A percentile compares a stretch with the other conserved stretches of the same genome.
These are phyloP conservation scores for Pachyramphus minor DNA, from an alignment of 2,113 vertebrate genomes.

Conservation along the genomic window DNA sequence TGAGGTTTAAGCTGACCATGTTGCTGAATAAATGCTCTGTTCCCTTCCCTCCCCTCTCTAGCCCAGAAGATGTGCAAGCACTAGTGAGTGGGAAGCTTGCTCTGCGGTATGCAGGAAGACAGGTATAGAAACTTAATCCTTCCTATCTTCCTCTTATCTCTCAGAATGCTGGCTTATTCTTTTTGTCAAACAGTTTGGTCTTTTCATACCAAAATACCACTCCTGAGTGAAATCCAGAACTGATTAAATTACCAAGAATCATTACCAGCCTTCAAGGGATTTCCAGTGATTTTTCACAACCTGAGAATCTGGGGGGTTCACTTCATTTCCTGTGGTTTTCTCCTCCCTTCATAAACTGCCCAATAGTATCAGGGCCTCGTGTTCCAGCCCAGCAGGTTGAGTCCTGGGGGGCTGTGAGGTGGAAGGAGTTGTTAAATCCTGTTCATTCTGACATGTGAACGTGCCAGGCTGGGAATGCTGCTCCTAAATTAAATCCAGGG, in stretches of 20 bases:
- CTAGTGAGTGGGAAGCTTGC: conserved; percentile 96
- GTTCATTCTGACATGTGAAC: neutral
- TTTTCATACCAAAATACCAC: neutral
- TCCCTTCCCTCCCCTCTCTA: conserved; percentile 39
- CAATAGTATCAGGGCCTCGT: neutral
- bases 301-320: neutral
- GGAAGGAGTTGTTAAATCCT: neutral
- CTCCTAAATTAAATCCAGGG: neutral
- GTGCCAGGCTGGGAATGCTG: neutral
- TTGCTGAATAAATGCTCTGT: neutral
- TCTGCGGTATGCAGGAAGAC: conserved; percentile 90
- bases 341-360: neutral
- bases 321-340: neutral
- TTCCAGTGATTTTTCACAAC: neutral
- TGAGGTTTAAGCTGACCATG: neutral
- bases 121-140: conserved; percentile 73
- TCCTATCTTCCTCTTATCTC: neutral
- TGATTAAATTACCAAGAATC: neutral
- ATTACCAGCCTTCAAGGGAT: neutral
- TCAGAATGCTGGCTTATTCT: neutral
- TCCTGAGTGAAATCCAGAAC: neutral
- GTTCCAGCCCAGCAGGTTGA: neutral
- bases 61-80: conserved; percentile 94
- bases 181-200: neutral
- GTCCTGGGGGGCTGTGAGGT: neutral